Evolutionary conservation across 2,797 vertebrate species (phyloP).

Genomic region (Alcedo atthis): DNA sequence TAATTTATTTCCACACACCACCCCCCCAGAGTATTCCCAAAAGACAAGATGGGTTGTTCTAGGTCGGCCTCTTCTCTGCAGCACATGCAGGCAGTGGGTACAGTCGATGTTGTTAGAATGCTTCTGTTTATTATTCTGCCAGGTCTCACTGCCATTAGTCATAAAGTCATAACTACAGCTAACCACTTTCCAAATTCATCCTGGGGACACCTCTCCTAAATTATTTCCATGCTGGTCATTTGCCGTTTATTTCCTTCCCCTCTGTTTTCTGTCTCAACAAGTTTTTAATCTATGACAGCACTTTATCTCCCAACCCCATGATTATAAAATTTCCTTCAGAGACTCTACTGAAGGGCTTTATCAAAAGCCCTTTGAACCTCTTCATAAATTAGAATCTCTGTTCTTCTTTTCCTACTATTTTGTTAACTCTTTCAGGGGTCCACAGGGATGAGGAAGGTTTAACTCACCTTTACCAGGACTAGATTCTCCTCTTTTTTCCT

Average conservation of each 20-base stretch:
- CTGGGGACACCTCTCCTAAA: constrained; percentile 65
- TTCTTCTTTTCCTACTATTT: constrained; percentile 61
- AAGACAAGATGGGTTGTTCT: background rate
- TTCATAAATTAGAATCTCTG: constrained; percentile 77
- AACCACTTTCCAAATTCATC: constrained; percentile 68
- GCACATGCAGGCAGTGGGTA: background rate
- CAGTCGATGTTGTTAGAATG: background rate
- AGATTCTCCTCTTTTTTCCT: background rate
- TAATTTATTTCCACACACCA: background rate
- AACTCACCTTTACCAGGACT: background rate
- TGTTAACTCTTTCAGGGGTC: constrained; percentile 69
- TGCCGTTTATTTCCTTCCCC: constrained; percentile 70
- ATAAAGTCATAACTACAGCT: constrained; percentile 56
- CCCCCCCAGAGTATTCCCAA: background rate
- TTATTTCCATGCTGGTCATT: constrained; percentile 73
- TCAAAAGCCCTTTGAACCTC: constrained; percentile 72
- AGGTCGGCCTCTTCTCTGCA: background rate
- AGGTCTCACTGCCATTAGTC: constrained; percentile 53
- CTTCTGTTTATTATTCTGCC: constrained; percentile 48
- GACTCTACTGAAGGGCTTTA: constrained; percentile 75
- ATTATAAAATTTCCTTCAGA: constrained; percentile 76
- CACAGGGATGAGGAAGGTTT: background rate
- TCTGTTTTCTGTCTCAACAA: constrained; percentile 75
- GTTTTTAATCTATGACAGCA: constrained; percentile 75
- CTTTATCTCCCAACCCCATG: constrained; percentile 73